Percentiles rank a stretch among this genome's conserved stretches.
These are phyloP conservation scores for Tetraneura akinire DNA, from an alignment of 1,140 invertebrate genomes.

Conservation along the genomic window DNA sequence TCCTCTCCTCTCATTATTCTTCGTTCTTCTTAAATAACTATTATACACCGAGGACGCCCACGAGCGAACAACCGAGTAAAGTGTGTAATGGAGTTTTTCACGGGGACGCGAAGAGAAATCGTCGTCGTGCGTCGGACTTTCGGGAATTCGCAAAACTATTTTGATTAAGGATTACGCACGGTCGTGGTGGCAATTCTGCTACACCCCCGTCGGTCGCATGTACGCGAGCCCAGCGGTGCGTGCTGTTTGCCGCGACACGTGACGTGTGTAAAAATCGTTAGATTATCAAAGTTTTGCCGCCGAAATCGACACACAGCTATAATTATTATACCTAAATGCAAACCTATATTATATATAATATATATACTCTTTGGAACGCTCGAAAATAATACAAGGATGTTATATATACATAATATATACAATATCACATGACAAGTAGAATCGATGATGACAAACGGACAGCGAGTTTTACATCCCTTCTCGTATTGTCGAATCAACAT, in stretches of 20 bases:
- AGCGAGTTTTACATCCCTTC: too few relatives aligned
- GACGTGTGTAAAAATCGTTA: slow-evolving; percentile 13
- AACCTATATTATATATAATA: too few relatives aligned
- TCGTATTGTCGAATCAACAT: too few relatives aligned
- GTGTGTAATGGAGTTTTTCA: slow-evolving; percentile 37
- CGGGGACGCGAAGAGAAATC: slow-evolving; percentile 1
- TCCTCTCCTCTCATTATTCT: background rate
- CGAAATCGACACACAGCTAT: background rate
- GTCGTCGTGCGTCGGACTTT: slow-evolving; percentile 15
- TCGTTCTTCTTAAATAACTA: background rate
- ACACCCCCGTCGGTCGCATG: too few relatives aligned
- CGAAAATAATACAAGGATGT: too few relatives aligned
- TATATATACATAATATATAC: too few relatives aligned
- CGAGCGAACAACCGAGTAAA: background rate
- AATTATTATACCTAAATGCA: too few relatives aligned
- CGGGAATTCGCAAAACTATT: slow-evolving; percentile 43
- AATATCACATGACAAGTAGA: too few relatives aligned
- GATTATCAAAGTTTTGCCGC: background rate
- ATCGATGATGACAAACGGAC: too few relatives aligned
- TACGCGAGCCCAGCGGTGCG: slow-evolving; percentile 1
- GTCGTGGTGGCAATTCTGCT: slow-evolving; percentile 6
- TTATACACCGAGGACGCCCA: background rate
- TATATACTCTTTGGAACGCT: too few relatives aligned
- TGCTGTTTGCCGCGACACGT: background rate
- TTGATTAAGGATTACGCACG: slow-evolving; percentile 28